Conservation (phyloP, 2,888 invertebrate species). For the Watsonalla binaria region DNA sequence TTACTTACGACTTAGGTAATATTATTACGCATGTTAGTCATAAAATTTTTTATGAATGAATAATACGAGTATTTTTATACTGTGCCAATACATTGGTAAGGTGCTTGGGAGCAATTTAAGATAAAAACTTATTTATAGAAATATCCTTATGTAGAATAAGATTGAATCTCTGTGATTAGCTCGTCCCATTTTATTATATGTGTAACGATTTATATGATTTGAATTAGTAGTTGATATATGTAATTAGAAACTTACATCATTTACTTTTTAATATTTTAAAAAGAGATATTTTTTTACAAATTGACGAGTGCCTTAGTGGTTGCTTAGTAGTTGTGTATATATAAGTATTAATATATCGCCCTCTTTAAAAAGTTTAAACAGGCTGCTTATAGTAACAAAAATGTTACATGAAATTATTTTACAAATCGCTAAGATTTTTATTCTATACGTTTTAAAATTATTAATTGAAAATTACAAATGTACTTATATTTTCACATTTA, state of each 20-base stretch:
- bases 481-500: neutral
- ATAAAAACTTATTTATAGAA: constrained; percentile 10
- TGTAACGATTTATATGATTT: constrained; percentile 1
- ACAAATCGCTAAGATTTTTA: too few relatives aligned
- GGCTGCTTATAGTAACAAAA: too few relatives aligned
- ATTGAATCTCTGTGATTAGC: constrained; percentile 18
- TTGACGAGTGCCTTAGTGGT: neutral
- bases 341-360: too few relatives aligned
- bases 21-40: neutral
- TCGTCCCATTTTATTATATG: neutral
- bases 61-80: constrained; percentile 9
- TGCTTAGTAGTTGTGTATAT: too few relatives aligned
- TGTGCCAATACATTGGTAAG: constrained; percentile 24
- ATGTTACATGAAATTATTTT: too few relatives aligned
- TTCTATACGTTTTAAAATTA: too few relatives aligned
- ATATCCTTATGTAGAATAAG: neutral
- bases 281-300: neutral
- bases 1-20: neutral
- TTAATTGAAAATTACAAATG: too few relatives aligned
- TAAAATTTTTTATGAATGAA: constrained; percentile 1
- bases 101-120: constrained; percentile 37
- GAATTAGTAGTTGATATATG: neutral
- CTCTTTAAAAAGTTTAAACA: too few relatives aligned
- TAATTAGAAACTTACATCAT: neutral
- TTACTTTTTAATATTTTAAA: neutral